Evolutionary conservation across 2,888 invertebrate genomes (phyloP).

Genomic region (Theretra japonica): DNA sequence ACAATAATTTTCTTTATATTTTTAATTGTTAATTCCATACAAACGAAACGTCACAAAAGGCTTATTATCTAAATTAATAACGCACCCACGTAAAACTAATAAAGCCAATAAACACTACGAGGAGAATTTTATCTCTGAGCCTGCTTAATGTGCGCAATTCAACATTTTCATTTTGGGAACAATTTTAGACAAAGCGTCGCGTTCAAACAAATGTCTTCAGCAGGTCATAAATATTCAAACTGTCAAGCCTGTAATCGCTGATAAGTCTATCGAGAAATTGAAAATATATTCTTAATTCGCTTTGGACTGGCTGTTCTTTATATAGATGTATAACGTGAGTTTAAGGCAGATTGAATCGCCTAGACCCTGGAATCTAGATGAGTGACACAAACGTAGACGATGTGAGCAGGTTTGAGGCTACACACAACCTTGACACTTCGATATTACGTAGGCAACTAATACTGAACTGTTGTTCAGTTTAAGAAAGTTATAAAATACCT

Average conservation of each 20-base stretch:
- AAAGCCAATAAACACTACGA: neutral
- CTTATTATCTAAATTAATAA: neutral
- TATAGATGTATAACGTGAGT: too few relatives aligned
- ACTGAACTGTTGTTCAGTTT: too few relatives aligned
- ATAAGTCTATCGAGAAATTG: slow-evolving; percentile 13
- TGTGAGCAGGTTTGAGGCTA: too few relatives aligned
- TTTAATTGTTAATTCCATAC: neutral
- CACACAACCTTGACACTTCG: too few relatives aligned
- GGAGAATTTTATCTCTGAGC: too few relatives aligned
- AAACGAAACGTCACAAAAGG: neutral
- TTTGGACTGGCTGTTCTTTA: too few relatives aligned
- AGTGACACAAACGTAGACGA: too few relatives aligned
- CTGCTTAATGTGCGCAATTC: neutral
- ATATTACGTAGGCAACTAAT: too few relatives aligned
- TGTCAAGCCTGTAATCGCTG: neutral
- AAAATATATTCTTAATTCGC: neutral
- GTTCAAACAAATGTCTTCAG: slow-evolving; percentile 9
- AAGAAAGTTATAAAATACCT: too few relatives aligned
- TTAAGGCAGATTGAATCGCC: too few relatives aligned
- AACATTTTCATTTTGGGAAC: slow-evolving; percentile 16
- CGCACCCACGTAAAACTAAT: neutral
- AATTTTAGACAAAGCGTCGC: slow-evolving; percentile 10
- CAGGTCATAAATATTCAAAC: slow-evolving; percentile 14
- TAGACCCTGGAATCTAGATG: too few relatives aligned
- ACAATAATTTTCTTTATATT: too few relatives aligned